Evolutionary conservation across 1,140 invertebrate genomes (phyloP).

Genomic region (Dolichoris vasculosae): DNA sequence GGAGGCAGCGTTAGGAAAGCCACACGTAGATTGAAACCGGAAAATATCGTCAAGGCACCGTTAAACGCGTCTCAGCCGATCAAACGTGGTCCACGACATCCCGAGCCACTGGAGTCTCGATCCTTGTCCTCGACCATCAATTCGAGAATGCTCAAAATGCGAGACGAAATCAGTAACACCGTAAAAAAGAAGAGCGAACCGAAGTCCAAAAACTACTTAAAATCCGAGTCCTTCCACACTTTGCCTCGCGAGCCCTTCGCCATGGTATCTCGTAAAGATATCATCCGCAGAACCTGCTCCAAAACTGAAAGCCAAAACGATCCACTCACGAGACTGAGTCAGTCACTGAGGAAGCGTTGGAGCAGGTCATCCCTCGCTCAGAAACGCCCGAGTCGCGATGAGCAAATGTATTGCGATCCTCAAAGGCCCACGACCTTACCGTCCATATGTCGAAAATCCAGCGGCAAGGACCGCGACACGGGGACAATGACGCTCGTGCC

Average conservation of each 20-base stretch:
- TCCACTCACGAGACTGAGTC: conserved; percentile 52
- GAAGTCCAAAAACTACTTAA: conserved; percentile 3
- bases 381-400: not conserved
- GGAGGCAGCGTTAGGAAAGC: not conserved
- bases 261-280: conserved; percentile 63
- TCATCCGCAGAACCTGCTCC: conserved; percentile 58
- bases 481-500: conserved; percentile 27
- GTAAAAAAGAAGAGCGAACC: conserved; percentile 37
- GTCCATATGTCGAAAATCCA: conserved; percentile 56
- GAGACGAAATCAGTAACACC: not conserved
- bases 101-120: not conserved
- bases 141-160: not conserved
- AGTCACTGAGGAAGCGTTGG: conserved; percentile 53
- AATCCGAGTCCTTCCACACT: conserved; percentile 56
- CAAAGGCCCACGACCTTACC: conserved; percentile 64
- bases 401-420: conserved; percentile 15
- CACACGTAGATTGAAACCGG: not conserved
- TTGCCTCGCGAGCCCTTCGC: conserved; percentile 53
- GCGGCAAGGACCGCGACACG: conserved; percentile 35
- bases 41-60: not conserved
- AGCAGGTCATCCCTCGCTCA: conserved; percentile 33
- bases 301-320: conserved; percentile 53
- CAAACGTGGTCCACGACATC: conserved; percentile 22
- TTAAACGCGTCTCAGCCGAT: conserved; percentile 38
- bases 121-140: not conserved